Evolutionary conservation across 2,888 invertebrate genomes (phyloP), one percentile per base, ranked within the genome.

Genomic region (Blastobasis lacticolella): DNA sequence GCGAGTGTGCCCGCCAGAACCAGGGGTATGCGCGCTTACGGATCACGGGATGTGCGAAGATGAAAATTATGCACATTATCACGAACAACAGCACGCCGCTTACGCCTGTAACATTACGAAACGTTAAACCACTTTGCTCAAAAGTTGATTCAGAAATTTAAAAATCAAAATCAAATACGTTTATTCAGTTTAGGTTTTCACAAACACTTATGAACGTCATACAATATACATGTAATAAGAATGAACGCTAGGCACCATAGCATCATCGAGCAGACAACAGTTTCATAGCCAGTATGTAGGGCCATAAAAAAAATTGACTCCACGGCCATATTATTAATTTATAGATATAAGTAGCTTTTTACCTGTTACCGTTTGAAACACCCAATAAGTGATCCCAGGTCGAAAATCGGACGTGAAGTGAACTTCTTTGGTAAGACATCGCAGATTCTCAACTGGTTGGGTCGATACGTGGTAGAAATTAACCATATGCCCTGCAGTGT

Each of bases 391-490:
- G 57, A 98, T 97, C 7, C 97, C 97, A 0, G 97, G 97, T 67
- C 95, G 93, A 68, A 96, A 96, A 78, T 98, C 98, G 0, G 97
- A 97, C 0, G 96, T 94, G 71, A 98, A 98, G 64, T 96, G 94
- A 6, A 98, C 94, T 80, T 98, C 98, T 60, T 95, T 94, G 1
- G 98, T 98, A 5, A 98, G 89, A 71, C 98, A 98, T 40, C 94
- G 91, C 2, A 98, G 84, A 78, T 98, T 96, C 68, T 97, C 97
- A 1, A 97, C 90, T 0, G 97, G 97, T 71, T 98, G 98, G 0
- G 97, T 98, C 5, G 97, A 97, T 0, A 98, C 95, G 71, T 98
- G 98, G 77, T 98, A 98, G 81, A 98, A 98, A 82, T 98, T 98
- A 40, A 98, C 96, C 74, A 98, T 94, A 69, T 98, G 98, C 0